These are phyloP conservation scores for Notothenia rossii DNA, from an alignment of 2,113 vertebrate genomes.

Conservation along the genomic window DNA sequence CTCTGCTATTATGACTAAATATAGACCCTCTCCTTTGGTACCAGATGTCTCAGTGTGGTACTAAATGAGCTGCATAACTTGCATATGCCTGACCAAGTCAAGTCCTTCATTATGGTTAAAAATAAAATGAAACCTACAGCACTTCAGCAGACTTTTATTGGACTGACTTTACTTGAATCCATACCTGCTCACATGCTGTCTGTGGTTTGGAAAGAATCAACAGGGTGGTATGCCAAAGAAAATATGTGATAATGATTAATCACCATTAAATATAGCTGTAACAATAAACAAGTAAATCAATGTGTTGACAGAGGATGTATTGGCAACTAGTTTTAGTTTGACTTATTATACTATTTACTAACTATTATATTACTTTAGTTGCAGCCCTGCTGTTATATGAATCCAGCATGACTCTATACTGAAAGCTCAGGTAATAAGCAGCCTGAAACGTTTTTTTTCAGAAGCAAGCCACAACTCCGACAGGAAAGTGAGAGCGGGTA, in stretches of 20 bases:
- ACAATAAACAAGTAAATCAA: neutral
- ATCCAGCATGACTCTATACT: neutral
- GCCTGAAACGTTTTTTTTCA: neutral
- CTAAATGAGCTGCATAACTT: constrained; percentile 45
- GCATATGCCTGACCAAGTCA: constrained; percentile 1
- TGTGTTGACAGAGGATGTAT: neutral
- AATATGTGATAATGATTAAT: neutral
- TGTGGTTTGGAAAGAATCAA: neutral
- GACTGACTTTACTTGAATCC: neutral
- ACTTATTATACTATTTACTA: too few species aligned
- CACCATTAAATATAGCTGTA: neutral
- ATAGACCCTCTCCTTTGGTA: constrained; percentile 58
- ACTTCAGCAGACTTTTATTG: neutral
- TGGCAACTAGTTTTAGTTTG: neutral
- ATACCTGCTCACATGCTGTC: neutral
- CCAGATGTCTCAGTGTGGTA: constrained; percentile 63
- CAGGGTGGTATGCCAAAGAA: neutral
- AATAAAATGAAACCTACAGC: neutral
- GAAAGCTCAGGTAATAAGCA: neutral
- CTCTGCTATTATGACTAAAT: constrained; percentile 78
- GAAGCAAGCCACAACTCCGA: neutral
- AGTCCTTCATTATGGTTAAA: constrained; percentile 4
- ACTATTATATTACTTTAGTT: neutral
- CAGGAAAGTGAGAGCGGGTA: neutral
- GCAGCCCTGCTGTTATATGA: neutral